Percentiles rank a stretch among this genome's conserved stretches.
Conservation (phyloP, 2,113 vertebrate species). For the zebrafish (Danio rerio) region GRCz12tu NC_133181.1:32064501-32065000, state of each 20-base stretch:
- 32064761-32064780: background rate
- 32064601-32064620: slow-evolving; percentile 58
- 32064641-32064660: slow-evolving; percentile 63
- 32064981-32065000: too few species aligned
- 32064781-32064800: too few species aligned
- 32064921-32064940: too few species aligned
- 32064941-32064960: too few species aligned
- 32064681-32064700: slow-evolving; percentile 20
- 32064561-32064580: slow-evolving; percentile 50
- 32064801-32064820: too few species aligned
- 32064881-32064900: too few species aligned
- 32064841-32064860: background rate
- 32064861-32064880: background rate
- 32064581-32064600: slow-evolving; percentile 44
- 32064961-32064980: too few species aligned
- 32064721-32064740: background rate
- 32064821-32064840: background rate
- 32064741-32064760: background rate
- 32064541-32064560: slow-evolving; percentile 39
- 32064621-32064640: slow-evolving; percentile 52
- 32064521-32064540: slow-evolving; percentile 53
- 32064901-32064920: too few species aligned
- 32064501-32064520: slow-evolving; percentile 45
- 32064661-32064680: slow-evolving; percentile 30
- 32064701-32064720: slow-evolving; percentile 26